These are phyloP conservation scores for Calidris pygmaea DNA, from an alignment of 2,113 vertebrate genomes.

Conservation along the genomic window DNA sequence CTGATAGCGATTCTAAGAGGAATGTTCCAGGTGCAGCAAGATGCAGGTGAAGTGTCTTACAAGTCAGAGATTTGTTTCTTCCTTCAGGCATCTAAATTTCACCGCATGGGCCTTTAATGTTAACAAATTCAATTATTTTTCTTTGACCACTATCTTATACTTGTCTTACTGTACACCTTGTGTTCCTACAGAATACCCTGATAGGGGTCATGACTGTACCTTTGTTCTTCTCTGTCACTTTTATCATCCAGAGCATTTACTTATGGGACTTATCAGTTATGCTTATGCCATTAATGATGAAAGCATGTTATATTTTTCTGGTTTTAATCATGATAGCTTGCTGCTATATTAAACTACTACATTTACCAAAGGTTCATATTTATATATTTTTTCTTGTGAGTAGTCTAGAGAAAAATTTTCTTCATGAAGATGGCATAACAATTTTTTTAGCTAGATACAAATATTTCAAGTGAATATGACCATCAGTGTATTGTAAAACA, in stretches of 20 bases:
- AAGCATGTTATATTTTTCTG: not conserved
- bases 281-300: not conserved
- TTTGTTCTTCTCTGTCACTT: not conserved
- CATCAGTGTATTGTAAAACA: not conserved
- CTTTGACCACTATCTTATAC: not conserved
- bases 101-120: not conserved
- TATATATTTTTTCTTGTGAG: not conserved
- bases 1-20: not conserved
- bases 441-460: not conserved
- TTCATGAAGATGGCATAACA: not conserved
- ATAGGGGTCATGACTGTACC: not conserved
- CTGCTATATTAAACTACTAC: not conserved
- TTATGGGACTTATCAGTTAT: not conserved
- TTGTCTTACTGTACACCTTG: not conserved
- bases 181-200: not conserved
- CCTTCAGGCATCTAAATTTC: not conserved
- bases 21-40: not conserved
- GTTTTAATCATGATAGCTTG: not conserved
- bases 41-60: not conserved
- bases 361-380: not conserved
- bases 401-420: not conserved
- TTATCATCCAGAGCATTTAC: not conserved
- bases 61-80: not conserved
- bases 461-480: not conserved
- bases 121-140: not conserved